Evolutionary conservation across 1,140 invertebrate species (phyloP), one percentile per base, ranked within the genome.

Genomic region (Tribolium madens): DNA sequence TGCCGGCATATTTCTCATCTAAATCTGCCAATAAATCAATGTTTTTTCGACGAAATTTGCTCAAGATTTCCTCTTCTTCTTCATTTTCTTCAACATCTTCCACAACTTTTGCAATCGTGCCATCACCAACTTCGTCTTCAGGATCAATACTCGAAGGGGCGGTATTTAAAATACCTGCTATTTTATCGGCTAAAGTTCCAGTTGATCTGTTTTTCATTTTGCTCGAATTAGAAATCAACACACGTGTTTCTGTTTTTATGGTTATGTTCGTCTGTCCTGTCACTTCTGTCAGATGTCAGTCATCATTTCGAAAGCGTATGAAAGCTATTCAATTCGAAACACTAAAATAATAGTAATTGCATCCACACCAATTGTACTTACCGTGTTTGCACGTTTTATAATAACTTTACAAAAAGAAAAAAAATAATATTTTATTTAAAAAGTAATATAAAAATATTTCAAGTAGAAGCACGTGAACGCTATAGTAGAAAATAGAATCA

Each of bases 1-100:
- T 90, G 0, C 93, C 94, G 52, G 90, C 89, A 85, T 96, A 96
- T 73, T 91, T 91, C 75, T 89, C 87, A 85, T 93, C 93, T 18
- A 91, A 81, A 78, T 94, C 90, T 75, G 90, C 91, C 12, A 95
- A 82, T 53, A 92, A 85, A 83, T 90, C 88, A 2, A 92, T 85
- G 81, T 92, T 94, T 79, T 87, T 84, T 79, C 89, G 92, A 0
- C 91, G 87, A 81, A 93, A 89, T 80, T 88, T 88, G 42, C 91
- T 92, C 36, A 87, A 86, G 48, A 78, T 74, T 31, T 78, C 69
- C 5, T 84, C 82, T 17, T 87, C 87, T 47, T 89, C 88, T 73
- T 88, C 86, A 52, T 90, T 50, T 47, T 81, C 76, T 26, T 75
- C 6, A 64, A 21, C 89, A 31, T 87, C 84, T 17, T 87, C 84